Evolutionary conservation across 2,888 invertebrate genomes (phyloP).

Genomic region (Leptinotarsa peninsularis): DNA sequence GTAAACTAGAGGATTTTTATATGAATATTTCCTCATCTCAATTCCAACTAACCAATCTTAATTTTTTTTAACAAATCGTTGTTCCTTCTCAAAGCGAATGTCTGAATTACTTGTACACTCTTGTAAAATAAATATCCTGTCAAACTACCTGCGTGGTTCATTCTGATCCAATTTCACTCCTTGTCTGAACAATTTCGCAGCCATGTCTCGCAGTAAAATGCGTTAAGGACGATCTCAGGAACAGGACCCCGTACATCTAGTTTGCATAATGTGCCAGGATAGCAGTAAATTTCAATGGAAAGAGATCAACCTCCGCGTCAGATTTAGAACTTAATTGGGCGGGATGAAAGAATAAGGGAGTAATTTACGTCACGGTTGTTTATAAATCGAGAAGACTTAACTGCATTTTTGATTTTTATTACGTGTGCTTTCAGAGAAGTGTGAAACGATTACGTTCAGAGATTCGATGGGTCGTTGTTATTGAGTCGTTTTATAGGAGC

Average conservation of each 20-base stretch:
- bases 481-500: background rate
- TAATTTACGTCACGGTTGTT: background rate
- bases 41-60: too few species aligned
- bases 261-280: slow-evolving; percentile 3
- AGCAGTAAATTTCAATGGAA: background rate
- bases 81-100: too few species aligned
- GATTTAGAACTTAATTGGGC: slow-evolving; percentile 9
- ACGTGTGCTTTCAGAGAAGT: slow-evolving; percentile 7
- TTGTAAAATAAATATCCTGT: too few species aligned
- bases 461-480: background rate
- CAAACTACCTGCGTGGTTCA: too few species aligned
- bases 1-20: too few species aligned
- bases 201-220: background rate
- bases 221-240: background rate
- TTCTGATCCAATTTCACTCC: too few species aligned
- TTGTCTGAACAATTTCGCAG: too few species aligned
- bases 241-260: background rate
- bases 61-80: too few species aligned
- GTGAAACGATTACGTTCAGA: background rate
- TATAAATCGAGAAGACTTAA: background rate
- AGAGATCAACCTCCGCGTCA: background rate
- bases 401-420: background rate
- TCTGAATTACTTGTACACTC: too few species aligned
- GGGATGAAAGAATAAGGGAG: slow-evolving; percentile 12
- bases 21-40: too few species aligned